phyloP scores from a whole-genome alignment of 2,113 vertebrate species.

The Nymphicus hollandicus region DNA sequence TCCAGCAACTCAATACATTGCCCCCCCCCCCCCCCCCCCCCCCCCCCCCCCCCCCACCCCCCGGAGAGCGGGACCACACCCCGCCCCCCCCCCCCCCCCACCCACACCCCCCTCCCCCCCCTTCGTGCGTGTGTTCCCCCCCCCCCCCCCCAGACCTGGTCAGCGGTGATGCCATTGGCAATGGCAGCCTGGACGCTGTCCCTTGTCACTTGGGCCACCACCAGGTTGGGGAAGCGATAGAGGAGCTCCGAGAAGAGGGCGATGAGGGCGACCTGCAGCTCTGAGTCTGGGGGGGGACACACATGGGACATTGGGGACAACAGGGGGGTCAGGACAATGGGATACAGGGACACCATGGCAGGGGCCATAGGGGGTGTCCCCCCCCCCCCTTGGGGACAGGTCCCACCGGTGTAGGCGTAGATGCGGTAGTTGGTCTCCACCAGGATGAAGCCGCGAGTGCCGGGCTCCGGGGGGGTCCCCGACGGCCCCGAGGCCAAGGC shows the following conservation, averaged over 20 bases:
- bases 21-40: no score
- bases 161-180: constrained; percentile 88
- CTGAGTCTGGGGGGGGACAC: constrained; percentile 79
- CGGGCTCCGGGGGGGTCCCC: background rate
- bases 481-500: background rate
- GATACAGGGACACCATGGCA: no score
- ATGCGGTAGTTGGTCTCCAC: no score
- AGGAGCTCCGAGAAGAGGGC: constrained; percentile 92
- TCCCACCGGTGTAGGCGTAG: no score
- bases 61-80: no score
- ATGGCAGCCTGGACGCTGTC: constrained; percentile 92
- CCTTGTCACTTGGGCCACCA: constrained; percentile 86
- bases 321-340: background rate
- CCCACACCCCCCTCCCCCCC: no score
- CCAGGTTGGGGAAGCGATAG: constrained; percentile 88
- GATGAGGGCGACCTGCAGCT: constrained; percentile 89
- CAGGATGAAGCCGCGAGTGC: no score
- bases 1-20: no score
- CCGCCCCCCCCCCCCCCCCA: no score
- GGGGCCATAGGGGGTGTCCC: no score
- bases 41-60: no score
- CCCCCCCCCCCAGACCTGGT: constrained; percentile 68
- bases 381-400: background rate
- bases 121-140: background rate
- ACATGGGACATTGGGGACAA: background rate